Evolutionary conservation across 2,888 invertebrate genomes (phyloP).

Genomic region (Imbricaverruca yamaguchii): DNA sequence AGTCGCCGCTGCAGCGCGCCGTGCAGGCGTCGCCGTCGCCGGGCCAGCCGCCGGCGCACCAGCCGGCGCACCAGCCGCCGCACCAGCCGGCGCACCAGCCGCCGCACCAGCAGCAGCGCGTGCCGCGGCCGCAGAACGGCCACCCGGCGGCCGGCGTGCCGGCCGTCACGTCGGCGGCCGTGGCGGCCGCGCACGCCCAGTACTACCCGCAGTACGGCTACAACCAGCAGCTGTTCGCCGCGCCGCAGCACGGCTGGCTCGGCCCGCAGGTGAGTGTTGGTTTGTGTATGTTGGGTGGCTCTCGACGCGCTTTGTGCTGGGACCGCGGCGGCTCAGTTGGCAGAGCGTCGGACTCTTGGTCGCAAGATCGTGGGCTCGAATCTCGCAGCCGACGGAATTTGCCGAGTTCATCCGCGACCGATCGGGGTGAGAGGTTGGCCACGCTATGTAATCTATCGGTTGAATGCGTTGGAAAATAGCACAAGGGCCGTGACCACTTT

Average conservation of each 20-base stretch:
- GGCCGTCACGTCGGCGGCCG: neutral
- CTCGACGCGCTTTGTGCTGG: too few species aligned
- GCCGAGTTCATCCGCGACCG: too few species aligned
- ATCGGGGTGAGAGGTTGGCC: too few species aligned
- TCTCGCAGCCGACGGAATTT: too few species aligned
- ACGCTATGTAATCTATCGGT: too few species aligned
- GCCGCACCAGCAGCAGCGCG: neutral
- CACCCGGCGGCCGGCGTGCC: neutral
- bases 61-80: neutral
- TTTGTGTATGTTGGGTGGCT: neutral
- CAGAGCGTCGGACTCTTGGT: too few species aligned
- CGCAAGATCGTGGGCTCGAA: too few species aligned
- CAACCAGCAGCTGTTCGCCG: constrained; percentile 2
- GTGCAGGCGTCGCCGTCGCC: neutral
- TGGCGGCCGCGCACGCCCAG: neutral
- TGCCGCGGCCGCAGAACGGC: neutral
- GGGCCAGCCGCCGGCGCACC: neutral
- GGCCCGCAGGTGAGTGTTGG: neutral
- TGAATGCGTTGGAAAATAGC: too few species aligned
- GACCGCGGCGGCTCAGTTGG: too few species aligned
- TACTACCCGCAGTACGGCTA: constrained; percentile 16
- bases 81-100: neutral
- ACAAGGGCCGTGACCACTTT: too few species aligned
- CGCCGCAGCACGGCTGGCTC: constrained; percentile 5
- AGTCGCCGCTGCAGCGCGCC: constrained; percentile 10